phyloP scores from a whole-genome alignment of 2,888 invertebrate genomes.

The Hedya salicella region DNA sequence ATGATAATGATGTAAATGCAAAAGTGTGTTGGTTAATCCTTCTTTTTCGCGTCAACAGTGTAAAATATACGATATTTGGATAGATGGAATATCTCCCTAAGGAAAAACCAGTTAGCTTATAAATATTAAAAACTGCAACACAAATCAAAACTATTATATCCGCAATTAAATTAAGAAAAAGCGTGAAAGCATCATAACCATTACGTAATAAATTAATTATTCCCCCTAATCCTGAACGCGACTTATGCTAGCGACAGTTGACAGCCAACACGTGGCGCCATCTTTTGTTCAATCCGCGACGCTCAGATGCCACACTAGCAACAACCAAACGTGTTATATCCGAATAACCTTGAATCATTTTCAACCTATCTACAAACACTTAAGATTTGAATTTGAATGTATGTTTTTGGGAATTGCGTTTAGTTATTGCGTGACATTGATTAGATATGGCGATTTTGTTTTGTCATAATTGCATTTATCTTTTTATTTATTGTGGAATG shows the following conservation, averaged over 20 bases:
- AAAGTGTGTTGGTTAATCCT: too few relatives aligned
- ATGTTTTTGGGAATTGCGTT: not conserved
- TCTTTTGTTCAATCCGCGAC: slow-evolving; percentile 24
- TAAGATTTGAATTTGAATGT: not conserved
- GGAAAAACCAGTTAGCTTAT: too few relatives aligned
- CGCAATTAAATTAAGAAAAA: slow-evolving; percentile 13
- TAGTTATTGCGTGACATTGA: slow-evolving; percentile 9
- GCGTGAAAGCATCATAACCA: slow-evolving; percentile 21
- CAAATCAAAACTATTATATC: not conserved
- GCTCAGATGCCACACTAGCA: not conserved
- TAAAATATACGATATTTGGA: too few relatives aligned
- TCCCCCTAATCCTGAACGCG: slow-evolving; percentile 30
- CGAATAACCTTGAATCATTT: not conserved
- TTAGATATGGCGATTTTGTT: slow-evolving; percentile 65
- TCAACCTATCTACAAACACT: not conserved
- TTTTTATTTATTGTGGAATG: slow-evolving; percentile 57
- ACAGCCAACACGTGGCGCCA: slow-evolving; percentile 30
- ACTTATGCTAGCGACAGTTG: slow-evolving; percentile 27
- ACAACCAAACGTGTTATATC: not conserved
- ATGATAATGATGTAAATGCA: too few relatives aligned
- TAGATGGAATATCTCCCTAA: too few relatives aligned
- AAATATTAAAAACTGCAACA: too few relatives aligned
- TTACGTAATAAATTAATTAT: slow-evolving; percentile 32
- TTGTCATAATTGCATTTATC: slow-evolving; percentile 66
- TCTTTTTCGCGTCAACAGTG: too few relatives aligned